Evolutionary conservation across 2,888 invertebrate genomes (phyloP), one percentile per base, ranked within the genome.

Genomic region (Brenthis hecate): DNA sequence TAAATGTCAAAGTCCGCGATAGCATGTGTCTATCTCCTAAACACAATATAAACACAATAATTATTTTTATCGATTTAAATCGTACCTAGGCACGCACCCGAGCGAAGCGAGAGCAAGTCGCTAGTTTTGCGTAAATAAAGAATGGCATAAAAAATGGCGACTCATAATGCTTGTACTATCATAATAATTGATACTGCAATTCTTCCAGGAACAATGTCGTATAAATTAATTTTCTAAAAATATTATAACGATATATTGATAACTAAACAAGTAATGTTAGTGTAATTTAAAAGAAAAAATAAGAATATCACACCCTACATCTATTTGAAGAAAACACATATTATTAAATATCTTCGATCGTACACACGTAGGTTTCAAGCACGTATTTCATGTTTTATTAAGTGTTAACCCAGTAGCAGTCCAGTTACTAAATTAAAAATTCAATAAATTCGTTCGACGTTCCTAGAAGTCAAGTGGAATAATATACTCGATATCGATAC

Each of bases 371-470:
- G 43, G 53, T 62, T 43, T 48, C 76, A 84, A 78, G 84, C 84
- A 83, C 84, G 85, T 66, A 68, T 48, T 48, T 55, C 68, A 78
- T 85, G 78, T 79, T 82, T 83, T 83, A 83, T 81, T 83, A 23
- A 69, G 65, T 64, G 36, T 43, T 43, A 61, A 53, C 36, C 61
- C 32, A 5, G 28, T n/a, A 43, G 65, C 62, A 66, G 62, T 65
- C 64, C 50, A 60, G 75, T 80, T 63, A 56, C 66, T 19, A 65
- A 81, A 87, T 89, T 86, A 88, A 90, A 88, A 85, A 85, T 89
- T 81, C 82, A 89, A 85, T 83, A 79, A 51, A 81, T 86, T 85
- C 88, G 84, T 85, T 85, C 80, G 83, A 65, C 76, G 67, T 88
- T 83, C 86, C 73, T 72, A 81, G 88, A 85, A 85, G 83, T 87